Evolutionary conservation across 1,140 invertebrate genomes (phyloP).

Genomic region (Batillaria attramentaria): DNA sequence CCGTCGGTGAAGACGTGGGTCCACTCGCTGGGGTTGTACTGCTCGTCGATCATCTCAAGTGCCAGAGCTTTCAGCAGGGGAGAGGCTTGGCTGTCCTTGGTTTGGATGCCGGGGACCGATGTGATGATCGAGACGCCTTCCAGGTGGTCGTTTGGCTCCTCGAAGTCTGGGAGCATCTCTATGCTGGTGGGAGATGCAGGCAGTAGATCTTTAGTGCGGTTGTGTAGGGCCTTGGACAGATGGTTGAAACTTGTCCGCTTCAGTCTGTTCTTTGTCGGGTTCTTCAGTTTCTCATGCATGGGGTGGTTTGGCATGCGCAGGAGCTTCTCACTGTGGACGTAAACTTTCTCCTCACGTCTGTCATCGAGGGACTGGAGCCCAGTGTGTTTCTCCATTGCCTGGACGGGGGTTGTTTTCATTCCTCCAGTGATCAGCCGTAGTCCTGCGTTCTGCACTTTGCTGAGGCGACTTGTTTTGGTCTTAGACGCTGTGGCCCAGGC

Average conservation of each 20-base stretch:
- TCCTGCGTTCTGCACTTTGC: conserved; percentile 18
- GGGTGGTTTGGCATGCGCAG: neutral
- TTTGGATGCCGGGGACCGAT: too few relatives aligned
- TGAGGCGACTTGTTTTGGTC: conserved; percentile 18
- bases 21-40: conserved; percentile 6
- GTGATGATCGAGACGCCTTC: too few relatives aligned
- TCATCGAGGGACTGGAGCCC: conserved; percentile 8
- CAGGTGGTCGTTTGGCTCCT: too few relatives aligned
- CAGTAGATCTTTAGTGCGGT: neutral
- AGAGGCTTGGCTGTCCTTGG: too few relatives aligned
- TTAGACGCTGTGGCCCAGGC: conserved; percentile 10
- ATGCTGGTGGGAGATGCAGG: too few relatives aligned
- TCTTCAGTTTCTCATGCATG: neutral
- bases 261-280: neutral
- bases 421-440: conserved; percentile 15
- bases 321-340: neutral
- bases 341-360: conserved; percentile 17
- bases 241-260: conserved; percentile 14
- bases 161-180: too few relatives aligned
- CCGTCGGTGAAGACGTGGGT: conserved; percentile 30
- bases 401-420: conserved; percentile 6
- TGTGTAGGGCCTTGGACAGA: neutral
- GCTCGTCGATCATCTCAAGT: conserved; percentile 15
- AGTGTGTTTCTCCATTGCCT: neutral
- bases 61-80: too few relatives aligned